Base-by-base conservation (phyloP, 1,140 invertebrate genomes). In the Palaemon carinicauda region DNA sequence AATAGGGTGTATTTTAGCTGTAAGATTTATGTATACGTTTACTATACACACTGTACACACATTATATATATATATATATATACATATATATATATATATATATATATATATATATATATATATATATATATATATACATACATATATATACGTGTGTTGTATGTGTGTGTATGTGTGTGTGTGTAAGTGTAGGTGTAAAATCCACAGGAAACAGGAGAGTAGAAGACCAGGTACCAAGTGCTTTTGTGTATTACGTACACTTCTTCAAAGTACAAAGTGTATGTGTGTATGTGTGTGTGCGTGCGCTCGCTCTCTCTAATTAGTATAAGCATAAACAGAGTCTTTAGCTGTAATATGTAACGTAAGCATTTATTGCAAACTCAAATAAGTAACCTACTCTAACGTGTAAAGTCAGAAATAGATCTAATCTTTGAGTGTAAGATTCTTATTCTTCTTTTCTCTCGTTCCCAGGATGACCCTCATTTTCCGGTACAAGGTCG, bases 401-500 rank as follows among this genome's bases (percentile, higher is more conserved):
- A 10, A 5, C n/a, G 1, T 24, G 21, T 24, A 69, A 41, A n/a
- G n/a, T n/a, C 9, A 41, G 3, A 41, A 41, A 41, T 41, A 41
- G 3, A 9, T 4, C 33, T 4, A 3, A 41, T 41, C 9, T 41
- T 41, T 41, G 9, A 41, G 3, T 41, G 17, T 17, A 27, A 33
- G 10, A 29, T 41, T 41, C 29, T 5, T 54, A 3, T 15, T 7
- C 53, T 29, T 51, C 31, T 10, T 24, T 24, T 51, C 15, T n/a
- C 5, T 1, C 53, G 1, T 19, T 33, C 71, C 7, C 51, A 86
- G 88, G 29, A 80, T 89, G 84, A 88, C 87, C 17, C 81, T 89
- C 15, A 89, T 89, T 75, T 89, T 89, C 65, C 78, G 85, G 10
- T 89, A 89, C 87, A 88, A 91, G 29, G 91, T 93, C 12, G 89